Base-by-base conservation (phyloP, 2,888 invertebrate species). In the Sycophila texana region DNA sequence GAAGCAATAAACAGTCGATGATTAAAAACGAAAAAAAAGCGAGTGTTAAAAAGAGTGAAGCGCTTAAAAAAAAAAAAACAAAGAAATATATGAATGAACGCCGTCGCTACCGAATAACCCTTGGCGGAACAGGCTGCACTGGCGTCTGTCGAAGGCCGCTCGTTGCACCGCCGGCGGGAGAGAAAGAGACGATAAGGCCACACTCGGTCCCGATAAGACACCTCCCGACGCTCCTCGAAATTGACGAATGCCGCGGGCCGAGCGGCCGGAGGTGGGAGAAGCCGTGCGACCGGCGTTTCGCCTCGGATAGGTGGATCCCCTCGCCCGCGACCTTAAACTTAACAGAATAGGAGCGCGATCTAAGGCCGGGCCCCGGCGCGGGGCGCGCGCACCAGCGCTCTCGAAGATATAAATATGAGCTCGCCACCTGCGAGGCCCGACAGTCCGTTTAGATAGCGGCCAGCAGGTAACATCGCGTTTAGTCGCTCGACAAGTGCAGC, bases 321-420 rank as follows among this genome's bases (percentile, higher is more conserved):
- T 39, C 39, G 39, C 22, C 78, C 81, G 74, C 83, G 84, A 60
- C 86, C 86, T 79, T 85, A 85, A 85, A 85, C 86, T 85, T 84
- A 82, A 77, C 67, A 81, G 84, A 86, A 83, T 83, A 82, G 84
- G 83, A 82, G 82, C 83, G 39, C 82, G 72, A 81, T 82, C 79
- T 82, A 84, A 84, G 82, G 83, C 81, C 79, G 79, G 79, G 60
- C 70, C 81, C 79, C 75, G 30, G 58, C 47, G 72, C 81, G 80
- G 74, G 39, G 80, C 74, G n/a, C 20, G 18, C 47, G 39, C n/a
- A 14, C 51, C 16, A 20, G 53, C 81, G 13, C 16, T 57, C 22
- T 81, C 80, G 83, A 85, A 84, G 78, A 83, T 85, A 86, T 87
- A 87, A 86, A 87, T 86, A 83, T 84, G 82, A 82, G 84, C 78